Evolutionary conservation across 2,888 invertebrate genomes (phyloP), one percentile per base, ranked within the genome.

Genomic region (Macaria notata): DNA sequence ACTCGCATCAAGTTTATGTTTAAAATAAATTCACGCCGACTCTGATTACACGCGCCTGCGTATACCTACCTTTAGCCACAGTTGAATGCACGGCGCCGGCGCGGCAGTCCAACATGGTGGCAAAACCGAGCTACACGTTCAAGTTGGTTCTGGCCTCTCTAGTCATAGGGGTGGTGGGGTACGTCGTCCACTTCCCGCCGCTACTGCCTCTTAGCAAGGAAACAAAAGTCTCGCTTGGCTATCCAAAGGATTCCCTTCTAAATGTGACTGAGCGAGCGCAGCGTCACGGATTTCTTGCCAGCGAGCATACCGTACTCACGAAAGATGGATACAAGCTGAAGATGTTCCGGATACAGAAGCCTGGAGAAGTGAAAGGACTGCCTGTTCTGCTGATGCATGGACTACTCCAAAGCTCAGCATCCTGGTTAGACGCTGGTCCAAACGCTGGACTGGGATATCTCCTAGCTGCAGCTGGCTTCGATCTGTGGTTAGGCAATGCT

Each of bases 361-460:
- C 73, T 0, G 83, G 54, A 31, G 66, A 5, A 57, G 41, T 8
- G 9, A 70, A 49, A 36, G 49, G 63, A 7, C 74, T 78, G 0
- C 87, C 88, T 0, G 81, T 86, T 4, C 48, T 88, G 3, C 71
- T 88, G 19, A 81, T 85, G 81, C 88, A 86, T 57, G 88, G 88
- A 0, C 65, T 88, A 0, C 75, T 87, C 0, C 76, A 77, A 46
- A 84, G 83, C 50, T 75, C 87, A 0, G 83, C 86, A 31, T 72
- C 78, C 1, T 88, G 78, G 77, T 60, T 85, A 1, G 85, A 84
- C 19, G 80, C 87, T 0, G 88, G 87, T 0, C 82, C 86, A 0
- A 46, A 56, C 29, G 65, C 77, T n/a, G 75, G 76, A 5, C 57
- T 79, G 0, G 77, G 71, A 0, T 79, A 78, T 41, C 66, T 79